These are phyloP conservation scores for Brachystomella parvula DNA, from an alignment of 1,140 invertebrate species.

Conservation along the genomic window DNA sequence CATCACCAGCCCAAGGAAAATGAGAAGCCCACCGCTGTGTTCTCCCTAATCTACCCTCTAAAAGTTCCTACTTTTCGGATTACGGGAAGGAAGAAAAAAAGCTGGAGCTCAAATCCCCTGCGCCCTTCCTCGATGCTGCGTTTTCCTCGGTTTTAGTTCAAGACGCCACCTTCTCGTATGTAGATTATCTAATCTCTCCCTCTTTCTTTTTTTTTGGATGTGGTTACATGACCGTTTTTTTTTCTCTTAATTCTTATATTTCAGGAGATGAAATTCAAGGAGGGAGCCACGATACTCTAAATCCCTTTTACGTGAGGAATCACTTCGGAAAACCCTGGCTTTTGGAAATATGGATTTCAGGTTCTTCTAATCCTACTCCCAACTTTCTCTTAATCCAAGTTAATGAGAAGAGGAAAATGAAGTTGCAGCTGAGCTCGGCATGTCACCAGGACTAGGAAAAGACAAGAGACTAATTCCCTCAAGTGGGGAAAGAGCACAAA, in stretches of 20 bases:
- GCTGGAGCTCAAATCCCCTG: background rate
- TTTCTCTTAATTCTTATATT: constrained; percentile 8
- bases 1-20: too few species aligned
- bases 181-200: constrained; percentile 17
- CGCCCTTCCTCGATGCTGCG: constrained; percentile 14
- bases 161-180: constrained; percentile 34
- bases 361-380: too few species aligned
- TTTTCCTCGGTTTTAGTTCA: constrained; percentile 25
- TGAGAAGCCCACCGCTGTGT: too few species aligned
- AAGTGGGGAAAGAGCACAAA: background rate
- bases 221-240: background rate
- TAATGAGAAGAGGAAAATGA: background rate
- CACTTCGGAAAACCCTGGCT: too few species aligned
- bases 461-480: background rate
- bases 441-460: background rate
- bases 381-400: constrained; percentile 13
- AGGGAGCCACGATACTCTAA: constrained; percentile 10
- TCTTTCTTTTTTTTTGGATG: background rate
- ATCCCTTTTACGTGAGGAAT: constrained; percentile 1
- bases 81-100: too few species aligned
- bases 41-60: too few species aligned
- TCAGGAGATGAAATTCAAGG: constrained; percentile 4
- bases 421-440: background rate
- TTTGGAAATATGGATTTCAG: too few species aligned
- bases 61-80: too few species aligned